Base-by-base conservation (phyloP, 2,888 invertebrate genomes). In the Noctua comes region DNA sequence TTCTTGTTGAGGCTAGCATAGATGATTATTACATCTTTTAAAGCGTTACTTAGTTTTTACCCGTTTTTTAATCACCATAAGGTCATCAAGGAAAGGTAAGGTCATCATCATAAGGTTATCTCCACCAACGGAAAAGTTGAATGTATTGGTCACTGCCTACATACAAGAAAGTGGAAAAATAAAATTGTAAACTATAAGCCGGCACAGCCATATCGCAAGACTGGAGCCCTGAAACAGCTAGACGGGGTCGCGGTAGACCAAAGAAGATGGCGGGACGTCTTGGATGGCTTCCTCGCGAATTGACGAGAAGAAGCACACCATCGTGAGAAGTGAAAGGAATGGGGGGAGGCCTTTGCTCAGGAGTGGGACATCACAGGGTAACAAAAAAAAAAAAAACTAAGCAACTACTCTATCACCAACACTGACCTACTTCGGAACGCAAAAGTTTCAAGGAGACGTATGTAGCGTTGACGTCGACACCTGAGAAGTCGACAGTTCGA, bases 361-460 rank as follows among this genome's bases (percentile, higher is more conserved):
- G n/a, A n/a, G n/a, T n/a, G n/a, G n/a, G n/a, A n/a, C n/a, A n/a
- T n/a, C n/a, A n/a, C n/a, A n/a, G n/a, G n/a, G n/a, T n/a, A n/a
- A n/a, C n/a, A n/a, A n/a, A n/a, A n/a, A n/a, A n/a, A n/a, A n/a
- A n/a, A n/a, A n/a, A n/a, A n/a, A n/a, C n/a, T n/a, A n/a, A n/a
- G n/a, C n/a, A n/a, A n/a, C n/a, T 85, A 82, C 68, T 36, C 51
- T 85, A 83, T 83, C 86, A 86, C 82, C 68, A 73, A 86, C 77
- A 88, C 82, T 87, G 86, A 90, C 90, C 88, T 85, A 88, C 82
- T 85, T 86, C 31, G 48, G 40, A 80, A 84, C 77, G 76, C 43
- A 80, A 81, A 90, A 90, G 84, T 90, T 90, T 86, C 88, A 88
- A 88, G 88, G 89, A 80, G 69, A 87, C 75, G 77, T 79, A 66